Evolutionary conservation across 2,797 vertebrate genomes (phyloP), one percentile per base, ranked within the genome.

Genomic region (Sebastes steindachneri): DNA sequence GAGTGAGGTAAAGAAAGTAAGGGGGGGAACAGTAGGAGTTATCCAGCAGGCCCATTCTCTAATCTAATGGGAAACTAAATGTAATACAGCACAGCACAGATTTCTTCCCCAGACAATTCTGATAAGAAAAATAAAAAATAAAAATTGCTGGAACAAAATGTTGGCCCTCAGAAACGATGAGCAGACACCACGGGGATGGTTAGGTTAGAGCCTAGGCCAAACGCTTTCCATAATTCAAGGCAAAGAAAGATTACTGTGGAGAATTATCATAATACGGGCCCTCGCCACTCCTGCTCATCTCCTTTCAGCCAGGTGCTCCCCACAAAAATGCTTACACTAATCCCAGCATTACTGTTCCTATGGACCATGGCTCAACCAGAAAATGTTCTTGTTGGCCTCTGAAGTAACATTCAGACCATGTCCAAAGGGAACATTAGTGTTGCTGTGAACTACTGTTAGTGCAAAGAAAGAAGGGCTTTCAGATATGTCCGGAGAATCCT

Each of bases 21-120:
- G 11, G 28, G 11, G 55, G 21, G 53, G 72, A 83, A 80, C 28
- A 80, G 68, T 62, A 35, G 75, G 84, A 60, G 63, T 63, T 73
- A 86, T 75, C 65, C 78, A 69, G 79, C 74, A 80, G 79, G 51
- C 65, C 74, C 59, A 63, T 86, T 73, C 69, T 77, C 71, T 78
- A 69, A 89, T 89, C 85, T 88, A 92, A 91, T 67, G 73, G 75
- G 80, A 86, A 80, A 85, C 82, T 85, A 88, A 90, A 87, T 88
- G 80, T 81, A 85, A 86, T 77, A 73, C 85, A 90, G 78, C 73
- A 62, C 6, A 28, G 86, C 5, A 26, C 73, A 70, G 71, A 81
- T 73, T 77, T 77, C 68, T 72, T 78, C 75, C 80, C 73, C 29
- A 41, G 63, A 82, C 41, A 73, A 77, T 75, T 73, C 69, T 69